Percentiles rank a stretch among this genome's conserved stretches.
Evolutionary conservation across 2,113 vertebrate genomes (phyloP).

Genomic region (Lampris megalopsis): DNA sequence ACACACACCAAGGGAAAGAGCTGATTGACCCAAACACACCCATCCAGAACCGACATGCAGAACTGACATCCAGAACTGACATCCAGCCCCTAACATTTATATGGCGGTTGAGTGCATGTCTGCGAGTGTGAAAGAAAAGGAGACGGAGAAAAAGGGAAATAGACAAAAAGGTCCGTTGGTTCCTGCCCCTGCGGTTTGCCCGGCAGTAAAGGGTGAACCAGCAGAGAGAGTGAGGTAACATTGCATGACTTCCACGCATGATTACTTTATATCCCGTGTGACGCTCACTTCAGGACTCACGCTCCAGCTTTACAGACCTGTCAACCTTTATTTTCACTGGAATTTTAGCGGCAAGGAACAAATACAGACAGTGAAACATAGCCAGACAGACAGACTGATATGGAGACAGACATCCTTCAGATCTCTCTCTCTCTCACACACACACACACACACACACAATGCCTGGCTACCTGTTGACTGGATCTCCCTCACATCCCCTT

Average conservation of each 20-base stretch:
- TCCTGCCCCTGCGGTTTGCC: conserved; percentile 16
- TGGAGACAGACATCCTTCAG: background rate
- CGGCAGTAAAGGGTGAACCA: conserved; percentile 43
- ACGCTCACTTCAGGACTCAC: too few species aligned
- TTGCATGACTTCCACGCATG: background rate
- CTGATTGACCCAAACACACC: conserved; percentile 21
- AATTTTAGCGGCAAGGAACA: too few species aligned
- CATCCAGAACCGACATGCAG: conserved; percentile 8
- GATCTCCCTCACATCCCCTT: conserved; percentile 32
- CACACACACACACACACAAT: background rate
- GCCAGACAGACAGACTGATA: too few species aligned
- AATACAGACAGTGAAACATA: too few species aligned
- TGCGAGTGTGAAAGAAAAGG: background rate
- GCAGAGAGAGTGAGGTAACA: conserved; percentile 56
- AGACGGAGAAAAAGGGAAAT: background rate
- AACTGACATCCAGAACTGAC: background rate
- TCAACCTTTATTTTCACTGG: too few species aligned
- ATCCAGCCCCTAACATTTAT: conserved; percentile 16
- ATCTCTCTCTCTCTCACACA: conserved; percentile 12
- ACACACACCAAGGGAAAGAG: background rate
- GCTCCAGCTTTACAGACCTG: too few species aligned
- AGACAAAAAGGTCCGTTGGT: background rate
- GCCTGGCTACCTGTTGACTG: conserved; percentile 10
- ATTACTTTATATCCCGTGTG: conserved; percentile 39
- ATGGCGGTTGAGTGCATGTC: conserved; percentile 13